Evolutionary conservation across 2,888 invertebrate genomes (phyloP).

Genomic region (Cantharis rufa): DNA sequence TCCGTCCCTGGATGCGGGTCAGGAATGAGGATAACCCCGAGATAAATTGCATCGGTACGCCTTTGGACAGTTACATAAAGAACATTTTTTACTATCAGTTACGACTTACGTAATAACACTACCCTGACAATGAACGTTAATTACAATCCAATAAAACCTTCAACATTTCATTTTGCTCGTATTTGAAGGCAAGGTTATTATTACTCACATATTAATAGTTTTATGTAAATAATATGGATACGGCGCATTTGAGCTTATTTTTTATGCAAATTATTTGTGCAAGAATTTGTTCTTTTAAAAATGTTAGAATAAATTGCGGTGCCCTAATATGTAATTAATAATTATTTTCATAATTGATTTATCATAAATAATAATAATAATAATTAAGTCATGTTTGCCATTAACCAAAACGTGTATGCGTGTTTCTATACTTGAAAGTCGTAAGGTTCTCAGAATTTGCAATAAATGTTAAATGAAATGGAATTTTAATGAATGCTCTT

Average conservation of each 20-base stretch:
- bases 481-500: neutral
- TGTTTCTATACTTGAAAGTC: neutral
- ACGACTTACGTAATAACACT: neutral
- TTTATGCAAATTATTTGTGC: neutral
- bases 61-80: neutral
- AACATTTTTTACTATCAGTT: neutral
- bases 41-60: neutral
- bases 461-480: neutral
- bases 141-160: slow-evolving; percentile 4
- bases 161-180: neutral
- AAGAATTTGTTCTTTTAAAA: neutral
- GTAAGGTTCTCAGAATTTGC: neutral
- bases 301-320: neutral
- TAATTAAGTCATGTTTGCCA: neutral
- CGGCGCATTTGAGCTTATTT: neutral
- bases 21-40: no score
- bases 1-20: no score
- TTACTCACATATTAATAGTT: slow-evolving; percentile 2
- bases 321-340: neutral
- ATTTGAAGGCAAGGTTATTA: neutral
- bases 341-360: neutral
- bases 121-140: slow-evolving; percentile 21
- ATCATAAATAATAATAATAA: neutral
- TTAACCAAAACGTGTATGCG: neutral
- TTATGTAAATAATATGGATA: neutral